Conservation (phyloP, 2,113 vertebrate genomes). For the Ifrita kowaldi region DNA sequence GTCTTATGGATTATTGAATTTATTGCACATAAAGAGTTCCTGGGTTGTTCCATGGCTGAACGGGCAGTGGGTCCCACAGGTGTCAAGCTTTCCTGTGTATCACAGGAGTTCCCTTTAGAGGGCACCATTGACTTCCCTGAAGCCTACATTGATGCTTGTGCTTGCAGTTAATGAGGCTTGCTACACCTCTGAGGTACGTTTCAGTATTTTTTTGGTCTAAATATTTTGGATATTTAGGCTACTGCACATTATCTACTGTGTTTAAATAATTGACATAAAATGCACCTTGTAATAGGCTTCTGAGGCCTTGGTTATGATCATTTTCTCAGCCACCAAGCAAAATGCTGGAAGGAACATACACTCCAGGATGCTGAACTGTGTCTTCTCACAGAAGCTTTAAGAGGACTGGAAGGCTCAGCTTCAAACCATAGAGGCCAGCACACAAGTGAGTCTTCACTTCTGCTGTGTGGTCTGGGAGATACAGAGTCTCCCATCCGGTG, state of each 20-base stretch:
- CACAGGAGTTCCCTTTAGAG: constrained; percentile 70
- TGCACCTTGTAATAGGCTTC: background rate
- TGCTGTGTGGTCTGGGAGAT: background rate
- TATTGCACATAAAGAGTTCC: background rate
- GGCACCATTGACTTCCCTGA: constrained; percentile 72
- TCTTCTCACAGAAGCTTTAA: background rate
- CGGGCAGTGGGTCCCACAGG: background rate
- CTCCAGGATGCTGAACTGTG: background rate
- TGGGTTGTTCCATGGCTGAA: background rate
- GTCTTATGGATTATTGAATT: background rate
- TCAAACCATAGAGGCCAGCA: background rate
- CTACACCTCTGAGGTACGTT: background rate
- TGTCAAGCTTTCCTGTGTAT: background rate
- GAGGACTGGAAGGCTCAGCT: background rate
- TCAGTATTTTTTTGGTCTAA: background rate
- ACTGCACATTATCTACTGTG: background rate
- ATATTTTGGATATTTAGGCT: background rate
- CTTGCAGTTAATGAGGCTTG: background rate
- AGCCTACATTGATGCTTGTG: background rate
- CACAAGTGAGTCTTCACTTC: background rate
- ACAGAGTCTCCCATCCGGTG: background rate
- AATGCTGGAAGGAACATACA: background rate
- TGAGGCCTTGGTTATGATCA: background rate
- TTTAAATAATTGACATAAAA: background rate
- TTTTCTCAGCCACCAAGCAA: background rate